These are phyloP conservation scores for Larimichthys crocea DNA, from an alignment of 2,113 vertebrate genomes.

Conservation along the genomic window DNA sequence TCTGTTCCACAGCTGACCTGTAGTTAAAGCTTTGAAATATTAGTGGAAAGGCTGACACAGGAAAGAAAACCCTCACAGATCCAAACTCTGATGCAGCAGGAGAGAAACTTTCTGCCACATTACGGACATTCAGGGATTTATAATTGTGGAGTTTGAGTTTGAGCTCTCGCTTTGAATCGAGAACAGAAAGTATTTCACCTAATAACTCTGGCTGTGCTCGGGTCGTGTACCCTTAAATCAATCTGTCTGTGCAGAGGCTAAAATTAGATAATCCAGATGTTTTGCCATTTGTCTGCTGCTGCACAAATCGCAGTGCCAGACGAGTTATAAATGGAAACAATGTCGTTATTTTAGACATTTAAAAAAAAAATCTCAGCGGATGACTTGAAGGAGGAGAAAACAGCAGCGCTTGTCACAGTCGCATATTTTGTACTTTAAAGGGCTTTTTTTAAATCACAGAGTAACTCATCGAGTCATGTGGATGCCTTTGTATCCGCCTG, in stretches of 20 bases:
- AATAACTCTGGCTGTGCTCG: conserved; percentile 20
- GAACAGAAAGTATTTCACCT: conserved; percentile 1
- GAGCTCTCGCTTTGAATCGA: neutral
- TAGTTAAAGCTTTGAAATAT: conserved; percentile 64
- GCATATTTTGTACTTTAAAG: conserved; percentile 45
- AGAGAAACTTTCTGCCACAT: conserved; percentile 35
- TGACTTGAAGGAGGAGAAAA: conserved; percentile 24
- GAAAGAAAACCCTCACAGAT: conserved; percentile 48
- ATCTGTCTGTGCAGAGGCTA: conserved; percentile 51
- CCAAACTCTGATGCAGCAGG: conserved; percentile 22
- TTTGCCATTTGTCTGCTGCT: conserved; percentile 41
- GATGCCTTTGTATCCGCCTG: neutral
- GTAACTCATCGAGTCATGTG: neutral
- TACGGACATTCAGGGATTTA: conserved; percentile 3
- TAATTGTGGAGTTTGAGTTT: conserved; percentile 37
- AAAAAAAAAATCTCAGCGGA: conserved; percentile 15
- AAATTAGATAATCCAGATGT: conserved; percentile 71
- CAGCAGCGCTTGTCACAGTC: conserved; percentile 1
- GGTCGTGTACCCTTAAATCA: conserved; percentile 40
- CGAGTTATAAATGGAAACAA: conserved; percentile 53
- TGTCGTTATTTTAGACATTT: conserved; percentile 33
- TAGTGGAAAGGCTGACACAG: conserved; percentile 67
- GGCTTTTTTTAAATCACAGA: conserved; percentile 5
- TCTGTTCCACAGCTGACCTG: conserved; percentile 68
- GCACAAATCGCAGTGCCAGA: conserved; percentile 30